Base-by-base conservation (phyloP, 1,140 invertebrate genomes). In the Pseudomyrmex concolor region DNA sequence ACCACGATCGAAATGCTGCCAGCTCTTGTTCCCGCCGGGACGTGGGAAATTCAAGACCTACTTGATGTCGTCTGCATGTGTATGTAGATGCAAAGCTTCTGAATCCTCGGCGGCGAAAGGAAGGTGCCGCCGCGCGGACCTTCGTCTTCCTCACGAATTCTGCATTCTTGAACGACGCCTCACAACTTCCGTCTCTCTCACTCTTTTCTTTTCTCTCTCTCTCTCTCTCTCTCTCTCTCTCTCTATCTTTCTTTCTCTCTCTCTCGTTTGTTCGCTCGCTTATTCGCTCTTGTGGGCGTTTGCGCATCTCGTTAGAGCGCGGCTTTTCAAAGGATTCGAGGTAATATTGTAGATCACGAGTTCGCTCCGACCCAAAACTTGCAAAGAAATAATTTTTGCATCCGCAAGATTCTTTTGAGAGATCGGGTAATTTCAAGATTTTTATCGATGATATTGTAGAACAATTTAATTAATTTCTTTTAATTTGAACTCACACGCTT, bases 41-140 rank as follows among this genome's bases (percentile, higher is more conserved):
- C 85, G 84, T 85, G 85, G 68, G 85, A 86, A 86, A 84, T 84
- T 64, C 74, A 83, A 63, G 66, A 72, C 17, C 34, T 48, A 64
- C 67, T 57, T 54, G 76, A 63, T 62, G 83, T 43, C 45, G 45
- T 9, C 48, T 64, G 60, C 54, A 59, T 60, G 45, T 51, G 25
- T 81, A 84, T 63, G 43, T 66, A 59, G 76, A 84, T 81, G n/a
- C 60, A 2, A 84, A 81, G 60, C 72, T 84, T 68, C 55, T 25
- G 48, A 80, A 80, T 50, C 12, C 8, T 72, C 51, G 19, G 22
- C 71, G 66, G 19, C 73, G 51, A 54, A 43, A 50, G 17, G 34
- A 45, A 68, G 50, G 34, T 55, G 17, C 19, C n/a, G 74, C 54
- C 25, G 62, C 63, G 64, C 43, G 64, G 76, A 78, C 76, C 34